phyloP scores from a whole-genome alignment of 37 sponge, comb jelly and placozoan species.

The Oopsacas minuta region DNA sequence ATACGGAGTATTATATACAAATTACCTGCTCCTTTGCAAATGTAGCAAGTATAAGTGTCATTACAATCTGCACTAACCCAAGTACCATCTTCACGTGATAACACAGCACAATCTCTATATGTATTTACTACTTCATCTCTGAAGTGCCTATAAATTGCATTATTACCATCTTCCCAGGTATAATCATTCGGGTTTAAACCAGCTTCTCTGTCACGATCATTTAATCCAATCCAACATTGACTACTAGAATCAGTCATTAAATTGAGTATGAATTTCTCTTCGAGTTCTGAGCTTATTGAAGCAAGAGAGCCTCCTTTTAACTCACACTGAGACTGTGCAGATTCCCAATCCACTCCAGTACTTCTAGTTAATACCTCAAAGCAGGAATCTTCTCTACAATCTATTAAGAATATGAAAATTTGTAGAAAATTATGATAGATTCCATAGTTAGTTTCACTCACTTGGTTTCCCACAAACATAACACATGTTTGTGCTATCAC shows the following conservation, averaged over 20 bases:
- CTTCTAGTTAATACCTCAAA: neutral
- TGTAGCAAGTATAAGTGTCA: neutral
- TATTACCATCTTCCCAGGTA: neutral
- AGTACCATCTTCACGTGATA: neutral
- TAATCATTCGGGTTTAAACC: neutral
- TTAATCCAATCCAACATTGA: neutral
- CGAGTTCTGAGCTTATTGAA: constrained; percentile 2
- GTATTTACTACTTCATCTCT: neutral
- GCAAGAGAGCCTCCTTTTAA: neutral
- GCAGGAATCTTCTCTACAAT: neutral
- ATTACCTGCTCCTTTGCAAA: neutral
- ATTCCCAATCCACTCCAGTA: neutral
- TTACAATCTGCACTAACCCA: neutral
- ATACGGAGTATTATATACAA: neutral
- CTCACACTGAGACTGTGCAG: neutral
- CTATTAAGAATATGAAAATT: neutral
- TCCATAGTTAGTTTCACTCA: neutral
- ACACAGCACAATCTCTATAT: neutral
- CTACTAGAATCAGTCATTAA: neutral
- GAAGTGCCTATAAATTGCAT: neutral
- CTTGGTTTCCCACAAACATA: neutral
- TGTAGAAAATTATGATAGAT: neutral
- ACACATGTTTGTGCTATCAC: neutral
- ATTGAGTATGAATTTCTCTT: neutral
- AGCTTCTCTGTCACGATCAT: neutral